Percentiles rank a stretch among this genome's conserved stretches.
These are phyloP conservation scores for Thaumatotibia leucotreta DNA, from an alignment of 1,140 invertebrate genomes.

Conservation along the genomic window DNA sequence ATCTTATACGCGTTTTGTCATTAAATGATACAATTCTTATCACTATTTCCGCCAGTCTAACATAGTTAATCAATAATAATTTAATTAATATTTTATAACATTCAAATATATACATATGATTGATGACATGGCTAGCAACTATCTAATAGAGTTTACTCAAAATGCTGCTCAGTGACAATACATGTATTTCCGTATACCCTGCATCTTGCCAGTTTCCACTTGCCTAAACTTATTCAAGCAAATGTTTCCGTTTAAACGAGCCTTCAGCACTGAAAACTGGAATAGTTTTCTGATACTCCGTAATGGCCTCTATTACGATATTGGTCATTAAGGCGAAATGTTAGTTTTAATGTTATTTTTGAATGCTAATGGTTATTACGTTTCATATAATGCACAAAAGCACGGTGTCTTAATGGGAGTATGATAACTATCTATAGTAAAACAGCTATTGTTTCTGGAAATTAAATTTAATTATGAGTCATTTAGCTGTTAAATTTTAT, in stretches of 20 bases:
- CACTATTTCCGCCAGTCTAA: too few species aligned
- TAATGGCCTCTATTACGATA: slow-evolving; percentile 2
- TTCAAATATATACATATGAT: too few species aligned
- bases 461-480: background rate
- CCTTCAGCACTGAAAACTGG: background rate
- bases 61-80: too few species aligned
- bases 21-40: too few species aligned
- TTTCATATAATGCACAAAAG: background rate
- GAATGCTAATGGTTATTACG: slow-evolving; percentile 11
- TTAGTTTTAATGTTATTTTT: slow-evolving; percentile 13
- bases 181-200: too few species aligned
- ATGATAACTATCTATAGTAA: background rate
- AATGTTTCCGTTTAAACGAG: background rate
- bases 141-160: too few species aligned
- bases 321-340: slow-evolving; percentile 4
- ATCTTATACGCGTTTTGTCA: too few species aligned
- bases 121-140: too few species aligned
- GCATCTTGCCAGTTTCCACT: background rate
- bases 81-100: too few species aligned
- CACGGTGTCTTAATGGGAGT: background rate
- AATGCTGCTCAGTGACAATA: too few species aligned
- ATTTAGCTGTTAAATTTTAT: slow-evolving; percentile 11
- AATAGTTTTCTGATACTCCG: slow-evolving; percentile 10
- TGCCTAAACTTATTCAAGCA: background rate
- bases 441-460: background rate